Percentiles rank a stretch among this genome's conserved stretches.
These are phyloP conservation scores for Epirrhoe alternata DNA, from an alignment of 2,888 invertebrate species.

Conservation along the genomic window DNA sequence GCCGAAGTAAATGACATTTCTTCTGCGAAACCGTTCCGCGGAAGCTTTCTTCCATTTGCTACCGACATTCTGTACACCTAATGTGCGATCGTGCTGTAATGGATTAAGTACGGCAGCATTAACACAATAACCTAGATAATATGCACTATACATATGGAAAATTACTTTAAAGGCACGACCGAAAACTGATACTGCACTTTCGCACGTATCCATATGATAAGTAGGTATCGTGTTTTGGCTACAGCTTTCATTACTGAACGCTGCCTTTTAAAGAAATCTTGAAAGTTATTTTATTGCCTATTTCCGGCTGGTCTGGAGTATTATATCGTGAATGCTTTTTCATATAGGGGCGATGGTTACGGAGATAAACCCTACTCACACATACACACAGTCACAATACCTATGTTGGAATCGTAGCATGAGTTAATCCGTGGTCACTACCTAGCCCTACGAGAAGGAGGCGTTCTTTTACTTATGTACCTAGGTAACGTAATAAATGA, in stretches of 20 bases:
- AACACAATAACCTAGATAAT: constrained; percentile 66
- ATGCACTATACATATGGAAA: constrained; percentile 65
- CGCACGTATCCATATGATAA: neutral
- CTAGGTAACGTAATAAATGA: too few relatives aligned
- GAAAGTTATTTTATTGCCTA: too few relatives aligned
- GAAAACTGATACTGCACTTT: constrained; percentile 50
- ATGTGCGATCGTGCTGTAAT: constrained; percentile 59
- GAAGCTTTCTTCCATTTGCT: constrained; percentile 42
- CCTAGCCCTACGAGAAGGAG: too few relatives aligned
- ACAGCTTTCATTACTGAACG: constrained; percentile 16
- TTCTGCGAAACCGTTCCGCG: constrained; percentile 26
- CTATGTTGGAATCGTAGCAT: too few relatives aligned
- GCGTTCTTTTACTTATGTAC: too few relatives aligned
- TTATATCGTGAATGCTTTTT: too few relatives aligned
- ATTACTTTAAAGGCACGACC: constrained; percentile 55
- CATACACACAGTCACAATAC: too few relatives aligned
- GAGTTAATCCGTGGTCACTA: too few relatives aligned
- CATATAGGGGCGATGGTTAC: too few relatives aligned
- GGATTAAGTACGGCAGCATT: constrained; percentile 65
- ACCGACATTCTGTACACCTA: constrained; percentile 49
- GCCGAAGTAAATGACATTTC: constrained; percentile 33
- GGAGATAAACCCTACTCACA: too few relatives aligned
- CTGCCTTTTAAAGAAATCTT: too few relatives aligned
- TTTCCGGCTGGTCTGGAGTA: too few relatives aligned
- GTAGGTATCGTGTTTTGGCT: neutral